These are phyloP conservation scores for Microcebus ravelobensis DNA, from an alignment of 2,113 vertebrate species.

Conservation along the genomic window DNA sequence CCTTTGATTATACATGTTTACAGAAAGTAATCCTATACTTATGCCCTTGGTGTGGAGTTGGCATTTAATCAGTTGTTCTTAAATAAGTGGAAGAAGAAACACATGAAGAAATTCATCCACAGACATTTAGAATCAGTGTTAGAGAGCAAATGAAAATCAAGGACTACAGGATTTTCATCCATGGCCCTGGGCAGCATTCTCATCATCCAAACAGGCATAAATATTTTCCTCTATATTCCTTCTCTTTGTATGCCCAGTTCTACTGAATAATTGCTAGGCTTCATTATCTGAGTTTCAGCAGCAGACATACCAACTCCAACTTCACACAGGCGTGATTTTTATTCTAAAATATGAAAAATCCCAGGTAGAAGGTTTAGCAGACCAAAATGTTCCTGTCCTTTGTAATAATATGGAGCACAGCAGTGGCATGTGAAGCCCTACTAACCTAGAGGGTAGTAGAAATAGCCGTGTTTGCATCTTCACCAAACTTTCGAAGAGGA, in stretches of 20 bases:
- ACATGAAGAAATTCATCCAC: background rate
- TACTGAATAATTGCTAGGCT: background rate
- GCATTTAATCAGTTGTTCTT: conserved; percentile 9
- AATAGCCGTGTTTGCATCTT: background rate
- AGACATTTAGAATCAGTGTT: background rate
- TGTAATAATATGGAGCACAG: background rate
- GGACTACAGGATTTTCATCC: background rate
- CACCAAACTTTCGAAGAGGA: background rate
- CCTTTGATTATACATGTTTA: background rate
- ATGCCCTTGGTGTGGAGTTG: background rate
- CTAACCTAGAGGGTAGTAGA: background rate
- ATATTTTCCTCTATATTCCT: background rate
- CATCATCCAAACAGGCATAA: background rate
- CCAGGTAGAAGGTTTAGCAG: background rate
- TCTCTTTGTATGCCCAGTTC: background rate
- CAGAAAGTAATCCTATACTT: background rate
- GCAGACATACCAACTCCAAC: background rate
- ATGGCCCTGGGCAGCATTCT: background rate
- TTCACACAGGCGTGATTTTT: background rate
- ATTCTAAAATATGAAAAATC: background rate
- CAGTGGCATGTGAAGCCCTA: background rate
- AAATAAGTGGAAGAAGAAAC: background rate
- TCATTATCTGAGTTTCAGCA: background rate
- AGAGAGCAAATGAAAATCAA: background rate
- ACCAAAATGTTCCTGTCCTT: background rate